A percentile compares a stretch with the other conserved stretches of the same genome.
Evolutionary conservation across 2,888 invertebrate genomes (phyloP).

Genomic region (Ariolimax columbianus): DNA sequence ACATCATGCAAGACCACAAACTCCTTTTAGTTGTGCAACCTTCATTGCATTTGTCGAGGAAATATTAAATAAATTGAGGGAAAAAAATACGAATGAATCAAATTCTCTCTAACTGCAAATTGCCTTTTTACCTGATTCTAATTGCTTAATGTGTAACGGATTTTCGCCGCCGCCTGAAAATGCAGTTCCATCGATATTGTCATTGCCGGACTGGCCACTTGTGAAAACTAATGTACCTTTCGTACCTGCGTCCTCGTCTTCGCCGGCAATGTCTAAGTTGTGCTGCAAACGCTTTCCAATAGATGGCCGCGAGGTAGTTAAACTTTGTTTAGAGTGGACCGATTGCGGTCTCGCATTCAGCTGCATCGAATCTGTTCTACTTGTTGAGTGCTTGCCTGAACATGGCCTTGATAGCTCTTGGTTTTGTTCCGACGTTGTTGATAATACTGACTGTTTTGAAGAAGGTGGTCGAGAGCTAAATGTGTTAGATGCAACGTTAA

Average conservation of each 20-base stretch:
- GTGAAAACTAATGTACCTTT: not conserved
- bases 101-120: not conserved
- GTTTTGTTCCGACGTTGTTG: not conserved
- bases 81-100: too few relatives aligned
- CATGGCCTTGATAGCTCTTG: not conserved
- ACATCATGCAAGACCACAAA: too few relatives aligned
- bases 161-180: not conserved
- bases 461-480: constrained; percentile 14
- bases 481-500: not conserved
- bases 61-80: too few relatives aligned
- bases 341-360: not conserved
- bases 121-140: not conserved
- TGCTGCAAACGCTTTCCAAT: not conserved
- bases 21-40: too few relatives aligned
- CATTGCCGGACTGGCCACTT: not conserved
- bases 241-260: not conserved
- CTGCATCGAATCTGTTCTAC: not conserved
- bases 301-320: not conserved
- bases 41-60: not conserved
- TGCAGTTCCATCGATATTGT: not conserved
- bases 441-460: not conserved
- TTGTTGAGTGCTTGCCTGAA: not conserved
- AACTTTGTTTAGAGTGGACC: not conserved
- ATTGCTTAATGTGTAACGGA: not conserved
- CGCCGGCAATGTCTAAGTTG: not conserved